phyloP scores from a whole-genome alignment of 2,888 invertebrate species.

The Hedya salicella region DNA sequence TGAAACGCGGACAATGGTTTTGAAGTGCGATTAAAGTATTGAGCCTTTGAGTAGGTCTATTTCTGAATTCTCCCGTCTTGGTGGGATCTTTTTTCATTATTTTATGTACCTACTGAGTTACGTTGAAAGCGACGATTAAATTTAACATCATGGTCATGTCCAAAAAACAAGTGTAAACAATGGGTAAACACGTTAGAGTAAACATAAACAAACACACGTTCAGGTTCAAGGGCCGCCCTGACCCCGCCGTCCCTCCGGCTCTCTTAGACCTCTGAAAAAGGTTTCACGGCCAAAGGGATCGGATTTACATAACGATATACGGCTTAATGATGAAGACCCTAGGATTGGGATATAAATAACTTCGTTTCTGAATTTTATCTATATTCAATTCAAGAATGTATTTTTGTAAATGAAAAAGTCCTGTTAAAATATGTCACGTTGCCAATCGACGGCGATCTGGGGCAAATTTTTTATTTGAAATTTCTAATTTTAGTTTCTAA shows the following conservation, averaged over 20 bases:
- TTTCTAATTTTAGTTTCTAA: too few species aligned
- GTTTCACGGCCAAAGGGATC: slow-evolving; percentile 39
- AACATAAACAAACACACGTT: slow-evolving; percentile 25
- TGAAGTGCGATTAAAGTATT: too few species aligned
- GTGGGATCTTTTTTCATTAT: too few species aligned
- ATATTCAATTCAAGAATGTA: not conserved
- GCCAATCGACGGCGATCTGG: too few species aligned
- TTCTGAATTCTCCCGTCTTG: too few species aligned
- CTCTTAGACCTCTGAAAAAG: slow-evolving; percentile 28
- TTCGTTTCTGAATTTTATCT: not conserved
- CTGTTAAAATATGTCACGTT: not conserved
- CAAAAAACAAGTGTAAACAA: slow-evolving; percentile 10
- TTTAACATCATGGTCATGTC: not conserved
- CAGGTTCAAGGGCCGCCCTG: slow-evolving; percentile 40
- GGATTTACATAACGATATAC: slow-evolving; percentile 36
- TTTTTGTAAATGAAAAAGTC: not conserved
- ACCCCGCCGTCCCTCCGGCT: slow-evolving; percentile 32
- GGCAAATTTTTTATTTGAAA: too few species aligned
- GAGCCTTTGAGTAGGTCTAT: too few species aligned
- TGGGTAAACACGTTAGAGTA: slow-evolving; percentile 17
- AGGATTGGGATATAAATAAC: not conserved
- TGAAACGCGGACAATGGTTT: not conserved
- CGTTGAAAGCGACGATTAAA: not conserved
- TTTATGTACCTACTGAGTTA: too few species aligned
- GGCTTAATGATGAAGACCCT: slow-evolving; percentile 6